Evolutionary conservation across 2,888 invertebrate species (phyloP), one percentile per base, ranked within the genome.

Genomic region (Stenolophus ochropezus): DNA sequence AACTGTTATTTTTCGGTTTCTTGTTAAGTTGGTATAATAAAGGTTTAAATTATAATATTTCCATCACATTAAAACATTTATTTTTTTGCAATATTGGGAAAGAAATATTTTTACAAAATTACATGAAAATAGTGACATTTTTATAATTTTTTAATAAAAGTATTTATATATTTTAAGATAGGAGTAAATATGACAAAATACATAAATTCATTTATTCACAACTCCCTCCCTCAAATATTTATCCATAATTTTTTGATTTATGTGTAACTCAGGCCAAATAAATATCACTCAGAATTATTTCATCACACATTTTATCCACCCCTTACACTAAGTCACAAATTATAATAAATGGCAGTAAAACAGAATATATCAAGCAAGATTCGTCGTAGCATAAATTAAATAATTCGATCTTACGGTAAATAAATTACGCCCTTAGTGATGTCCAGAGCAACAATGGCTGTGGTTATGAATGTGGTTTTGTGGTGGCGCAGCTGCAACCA

Each of bases 361-460:
- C 25, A 61, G 14, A 23, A 61, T 14, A 61, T 61, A 61, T 61
- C 23, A 21, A 61, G 18, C 51, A 23, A 61, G 14, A 61, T 25
- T 61, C 61, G 21, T 56, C 20, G 14, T 56, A 42, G 11, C 11
- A 18, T 56, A 56, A 20, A 56, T 56, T 56, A 56, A 42, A 61
- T 61, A 61, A 61, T 61, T 61, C 61, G 61, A 61, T 61, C 23
- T 61, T 61, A 61, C 21, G 56, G 61, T 23, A 61, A 61, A 61
- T 61, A 14, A 25, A 61, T n/a, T 11, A 56, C 27, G 42, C 16
- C 33, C 11, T 18, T 86, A 86, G 77, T 86, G 86, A 83, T 87
- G 86, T 6, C 87, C 87, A 21, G 86, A 85, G 83, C 87, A 87
- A 78, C 87, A 87, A 76, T 86, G 86, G 18, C 84, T 85, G 82